phyloP scores from a whole-genome alignment of 2,113 vertebrate genomes.

The Mustelus asterias region DNA sequence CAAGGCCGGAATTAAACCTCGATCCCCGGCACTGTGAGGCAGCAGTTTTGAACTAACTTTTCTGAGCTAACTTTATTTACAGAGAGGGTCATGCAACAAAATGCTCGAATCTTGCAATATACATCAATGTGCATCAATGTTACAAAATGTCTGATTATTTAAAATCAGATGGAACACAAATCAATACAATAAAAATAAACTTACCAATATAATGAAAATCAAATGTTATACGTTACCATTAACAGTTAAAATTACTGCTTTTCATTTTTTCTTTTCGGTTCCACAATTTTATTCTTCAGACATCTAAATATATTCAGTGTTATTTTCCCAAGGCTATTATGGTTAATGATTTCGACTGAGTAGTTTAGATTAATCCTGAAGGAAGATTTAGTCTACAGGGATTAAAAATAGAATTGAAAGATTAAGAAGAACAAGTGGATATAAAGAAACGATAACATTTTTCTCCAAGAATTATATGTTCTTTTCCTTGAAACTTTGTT shows the following conservation, averaged over 20 bases:
- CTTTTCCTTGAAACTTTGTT: constrained; percentile 4
- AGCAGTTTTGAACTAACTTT: no score
- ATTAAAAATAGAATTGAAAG: constrained; percentile 12
- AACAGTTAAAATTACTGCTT: not conserved
- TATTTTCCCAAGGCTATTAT: not conserved
- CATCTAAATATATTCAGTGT: not conserved
- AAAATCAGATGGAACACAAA: not conserved
- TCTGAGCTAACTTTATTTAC: not conserved
- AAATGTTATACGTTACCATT: not conserved
- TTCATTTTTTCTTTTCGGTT: not conserved
- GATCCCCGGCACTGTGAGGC: no score
- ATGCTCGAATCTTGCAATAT: no score
- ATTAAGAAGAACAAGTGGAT: not conserved
- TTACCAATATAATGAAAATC: not conserved
- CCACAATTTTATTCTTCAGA: not conserved
- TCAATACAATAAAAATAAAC: not conserved
- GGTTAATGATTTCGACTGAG: not conserved
- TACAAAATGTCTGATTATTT: not conserved
- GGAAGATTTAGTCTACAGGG: not conserved
- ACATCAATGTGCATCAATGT: not conserved
- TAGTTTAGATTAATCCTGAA: not conserved
- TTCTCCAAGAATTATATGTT: constrained; percentile 14
- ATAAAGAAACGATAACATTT: not conserved
- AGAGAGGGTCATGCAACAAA: not conserved
- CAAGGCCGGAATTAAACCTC: no score